Percentiles rank a stretch among this genome's conserved stretches.
Evolutionary conservation across 2,888 invertebrate genomes (phyloP).

Genomic region (Drosophila acutilabella): DNA sequence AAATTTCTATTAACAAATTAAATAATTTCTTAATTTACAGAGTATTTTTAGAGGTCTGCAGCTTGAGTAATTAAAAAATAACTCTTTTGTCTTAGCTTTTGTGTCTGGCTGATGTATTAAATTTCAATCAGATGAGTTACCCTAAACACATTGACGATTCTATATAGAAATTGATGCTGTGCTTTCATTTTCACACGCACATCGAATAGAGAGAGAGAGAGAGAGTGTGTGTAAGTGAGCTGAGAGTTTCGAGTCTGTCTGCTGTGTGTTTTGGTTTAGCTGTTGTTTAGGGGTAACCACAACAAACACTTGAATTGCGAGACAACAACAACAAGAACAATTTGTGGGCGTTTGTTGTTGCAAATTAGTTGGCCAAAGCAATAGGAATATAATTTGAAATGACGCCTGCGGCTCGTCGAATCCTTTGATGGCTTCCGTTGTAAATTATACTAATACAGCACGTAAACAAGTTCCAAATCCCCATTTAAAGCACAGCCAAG

Average conservation of each 20-base stretch:
- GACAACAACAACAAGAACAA: conserved; percentile 41
- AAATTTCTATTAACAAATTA: too few species aligned
- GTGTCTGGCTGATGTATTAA: conserved; percentile 10
- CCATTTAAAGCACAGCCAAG: conserved; percentile 57
- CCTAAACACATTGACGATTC: conserved; percentile 3
- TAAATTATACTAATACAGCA: conserved; percentile 75
- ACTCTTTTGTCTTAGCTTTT: not conserved
- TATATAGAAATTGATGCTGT: conserved; percentile 17
- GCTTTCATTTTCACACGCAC: conserved; percentile 26
- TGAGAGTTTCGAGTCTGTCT: not conserved
- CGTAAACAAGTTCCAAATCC: conserved; percentile 76
- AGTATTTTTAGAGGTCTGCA: not conserved
- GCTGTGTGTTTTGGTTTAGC: conserved; percentile 15
- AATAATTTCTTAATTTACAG: not conserved
- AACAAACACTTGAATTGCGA: conserved; percentile 34
- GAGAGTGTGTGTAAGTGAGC: not conserved
- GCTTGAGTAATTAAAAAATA: conserved; percentile 14
- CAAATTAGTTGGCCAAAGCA: conserved; percentile 57
- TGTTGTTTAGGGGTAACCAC: conserved; percentile 25
- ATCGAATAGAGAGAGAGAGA: not conserved
- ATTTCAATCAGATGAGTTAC: conserved; percentile 18
- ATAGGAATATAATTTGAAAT: conserved; percentile 59
- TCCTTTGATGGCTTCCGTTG: conserved; percentile 73
- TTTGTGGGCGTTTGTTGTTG: conserved; percentile 39
- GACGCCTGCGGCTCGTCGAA: conserved; percentile 63